Evolutionary conservation across 2,888 invertebrate species (phyloP), one percentile per base, ranked within the genome.

Genomic region (Biston betularia): DNA sequence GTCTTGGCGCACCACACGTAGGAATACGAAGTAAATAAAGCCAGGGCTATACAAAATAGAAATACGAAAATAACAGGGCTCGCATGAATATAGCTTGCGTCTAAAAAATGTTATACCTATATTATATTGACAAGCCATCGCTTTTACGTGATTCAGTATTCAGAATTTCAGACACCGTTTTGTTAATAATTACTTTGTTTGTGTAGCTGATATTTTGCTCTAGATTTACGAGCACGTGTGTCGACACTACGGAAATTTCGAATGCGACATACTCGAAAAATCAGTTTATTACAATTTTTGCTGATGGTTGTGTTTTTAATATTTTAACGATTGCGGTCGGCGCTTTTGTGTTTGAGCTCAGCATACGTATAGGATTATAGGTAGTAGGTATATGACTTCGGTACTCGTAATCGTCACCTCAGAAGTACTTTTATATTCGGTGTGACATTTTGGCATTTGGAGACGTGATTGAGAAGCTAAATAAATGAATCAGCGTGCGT

Each of bases 1-100:
- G 87, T 89, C 85, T 93, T 93, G 93, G 92, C 93, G 90, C 90
- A 89, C 84, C 86, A 84, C 84, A 76, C 88, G 80, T 78, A 75
- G 79, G 83, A 85, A 85, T 78, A 74, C 79, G 83, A 85, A 85
- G 89, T 89, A 88, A 88, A 88, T 88, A 88, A 84, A 89, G 84
- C 85, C 87, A 88, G 89, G 86, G 88, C 83, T 89, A 85, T 78
- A 86, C 85, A 86, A 87, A 89, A 89, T 89, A 87, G 87, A 86
- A 86, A 82, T 82, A 85, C 84, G 77, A 80, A 89, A 88, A 89
- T 89, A 89, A 83, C 85, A 78, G 75, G 74, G 75, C 78, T 78
- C 78, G 62, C 75, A 75, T 84, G 84, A 83, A 84, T 81, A 77
- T 84, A 84, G 83, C 72, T 72, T 73, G 72, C 65, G 72, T 73